Base-by-base conservation (phyloP, 2,888 invertebrate species). In the Plebejus argus region DNA sequence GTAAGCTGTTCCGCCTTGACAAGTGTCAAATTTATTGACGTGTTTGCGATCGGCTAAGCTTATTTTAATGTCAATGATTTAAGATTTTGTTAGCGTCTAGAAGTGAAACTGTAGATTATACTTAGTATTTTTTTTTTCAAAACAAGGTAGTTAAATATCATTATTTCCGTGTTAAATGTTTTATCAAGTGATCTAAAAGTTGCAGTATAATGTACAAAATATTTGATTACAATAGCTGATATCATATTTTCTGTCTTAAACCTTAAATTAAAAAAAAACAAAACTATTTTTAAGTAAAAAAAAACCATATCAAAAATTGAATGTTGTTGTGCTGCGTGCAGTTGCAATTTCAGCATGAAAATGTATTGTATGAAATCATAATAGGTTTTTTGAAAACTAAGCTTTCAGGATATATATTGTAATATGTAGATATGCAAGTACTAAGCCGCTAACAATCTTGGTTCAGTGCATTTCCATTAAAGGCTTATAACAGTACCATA, bases 11-110 rank as follows among this genome's bases (percentile, higher is more conserved):
- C 86, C 84, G 82, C 82, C 85, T 86, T 88, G 88, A 88, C 88
- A 90, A 89, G 86, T 89, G 88, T 89, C 90, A 90, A 86, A 88
- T 88, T 89, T 90, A 90, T 89, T 88, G 90, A 90, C 87, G 86
- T 86, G 85, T 87, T 86, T 85, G 86, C 87, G 84, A 85, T 83
- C 85, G 83, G 85, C 86, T 90, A 89, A 90, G 88, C 89, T 86
- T 87, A 86, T 88, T 86, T 85, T 82, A 81, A 86, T 84, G 79
- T 82, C 84, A 83, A 82, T 83, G 80, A 80, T 78, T 56, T 77
- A 82, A 83, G 80, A 80, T 78, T 56, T 77, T 76, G 70, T 49
- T 72, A 28, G 28, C 28, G 18, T 79, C 83, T 87, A 79, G 87
- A 88, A 86, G 84, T 76, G 87, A 78, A 74, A 72, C n/a, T 7